Base-by-base conservation (phyloP, 2,797 vertebrate species). In the Hephaestus fuliginosus region DNA sequence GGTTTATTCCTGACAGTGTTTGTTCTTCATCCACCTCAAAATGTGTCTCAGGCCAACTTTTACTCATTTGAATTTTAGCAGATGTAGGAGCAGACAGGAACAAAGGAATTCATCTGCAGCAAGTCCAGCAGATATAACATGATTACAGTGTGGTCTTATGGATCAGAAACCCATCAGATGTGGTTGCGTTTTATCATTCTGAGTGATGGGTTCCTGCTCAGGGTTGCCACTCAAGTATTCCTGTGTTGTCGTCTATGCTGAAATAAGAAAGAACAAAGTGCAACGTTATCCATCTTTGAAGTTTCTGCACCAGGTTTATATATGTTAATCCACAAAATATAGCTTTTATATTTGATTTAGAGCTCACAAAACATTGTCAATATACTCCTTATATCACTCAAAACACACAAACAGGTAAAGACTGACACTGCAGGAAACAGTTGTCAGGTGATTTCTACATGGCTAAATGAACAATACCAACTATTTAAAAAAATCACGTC, bases 1-100 rank as follows among this genome's bases (percentile, higher is more conserved):
- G 20, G 36, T 65, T 76, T 77, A 36, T 51, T 48, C 43, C 49
- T 62, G 14, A 81, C 62, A 73, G 53, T 85, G 58, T 86, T 70
- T 77, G 46, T 80, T 81, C 22, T 79, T n/a, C 48, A 61, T 58
- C 70, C 43, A 76, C 44, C 30, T 25, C 25, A 71, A 70, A 82
- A 73, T 76, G 41, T 51, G 69, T 77, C 61, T 39, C 14, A 4
- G 36, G 52, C 9, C 46, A 67, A 7, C 15, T 64, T 65, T 57
- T n/a, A 4, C 33, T 58, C 1, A 52, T 72, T 30, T 51, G 8
- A 70, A 9, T 20, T 30, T 25, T 0, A 57, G 25, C 51, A 75
- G 62, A 22, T 62, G 28, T 20, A 14, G 4, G 14, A 51, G 15
- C 11, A 13, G 44, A 41, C 13, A 25, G 41, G 46, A 53, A 69